Evolutionary conservation across 2,113 vertebrate species (phyloP).

Genomic region (Mystacornis crossleyi): DNA sequence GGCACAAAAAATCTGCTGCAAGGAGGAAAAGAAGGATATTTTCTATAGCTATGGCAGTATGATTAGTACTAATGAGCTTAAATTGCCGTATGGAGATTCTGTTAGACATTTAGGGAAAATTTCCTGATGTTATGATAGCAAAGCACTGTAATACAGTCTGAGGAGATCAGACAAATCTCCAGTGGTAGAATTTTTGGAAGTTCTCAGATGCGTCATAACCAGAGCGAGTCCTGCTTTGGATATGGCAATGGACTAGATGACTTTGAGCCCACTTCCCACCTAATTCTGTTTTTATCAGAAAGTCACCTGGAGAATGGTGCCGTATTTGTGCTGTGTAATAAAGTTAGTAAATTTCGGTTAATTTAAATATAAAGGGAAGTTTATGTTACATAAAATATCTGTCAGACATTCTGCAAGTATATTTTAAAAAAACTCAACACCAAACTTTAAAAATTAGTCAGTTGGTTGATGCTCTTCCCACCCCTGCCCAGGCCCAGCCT

Average conservation of each 20-base stretch:
- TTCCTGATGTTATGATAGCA: rapidly evolving
- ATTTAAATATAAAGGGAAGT: neutral
- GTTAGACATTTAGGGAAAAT: neutral
- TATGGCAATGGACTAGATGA: neutral
- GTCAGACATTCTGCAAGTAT: neutral
- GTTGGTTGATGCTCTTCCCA: neutral
- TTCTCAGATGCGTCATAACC: neutral
- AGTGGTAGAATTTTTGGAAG: neutral
- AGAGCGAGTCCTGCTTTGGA: neutral
- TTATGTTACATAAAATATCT: neutral
- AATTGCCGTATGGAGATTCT: neutral
- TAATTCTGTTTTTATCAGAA: neutral
- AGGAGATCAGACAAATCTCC: neutral
- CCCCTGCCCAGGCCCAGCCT: neutral
- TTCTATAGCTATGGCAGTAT: neutral
- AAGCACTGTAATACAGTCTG: neutral
- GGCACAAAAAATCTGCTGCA: neutral
- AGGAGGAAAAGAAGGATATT: neutral
- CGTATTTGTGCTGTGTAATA: neutral
- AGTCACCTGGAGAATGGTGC: neutral
- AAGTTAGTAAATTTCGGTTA: neutral
- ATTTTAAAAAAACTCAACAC: neutral
- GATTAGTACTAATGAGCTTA: neutral
- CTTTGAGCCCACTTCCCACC: neutral
- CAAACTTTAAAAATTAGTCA: neutral